A percentile compares a stretch with the other conserved stretches of the same genome.
Evolutionary conservation across 2,888 invertebrate species (phyloP).

Genomic region (Papilio elwesi): DNA sequence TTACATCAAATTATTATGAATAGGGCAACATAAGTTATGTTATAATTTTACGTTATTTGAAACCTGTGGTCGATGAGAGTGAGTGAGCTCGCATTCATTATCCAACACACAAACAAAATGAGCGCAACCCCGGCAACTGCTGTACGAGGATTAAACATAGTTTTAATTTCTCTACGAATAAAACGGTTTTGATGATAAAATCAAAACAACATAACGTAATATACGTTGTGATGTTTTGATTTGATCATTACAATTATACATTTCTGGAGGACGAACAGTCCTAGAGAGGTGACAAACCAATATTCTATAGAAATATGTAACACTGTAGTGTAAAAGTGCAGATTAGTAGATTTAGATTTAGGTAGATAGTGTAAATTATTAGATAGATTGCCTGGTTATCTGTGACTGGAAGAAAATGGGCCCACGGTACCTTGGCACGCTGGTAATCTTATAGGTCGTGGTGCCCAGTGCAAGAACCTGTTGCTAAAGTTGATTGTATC

Average conservation of each 20-base stretch:
- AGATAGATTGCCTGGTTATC: no score
- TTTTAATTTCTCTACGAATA: not conserved
- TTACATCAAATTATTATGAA: not conserved
- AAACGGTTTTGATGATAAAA: no score
- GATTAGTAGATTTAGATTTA: no score
- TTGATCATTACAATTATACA: not conserved
- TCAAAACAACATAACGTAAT: no score
- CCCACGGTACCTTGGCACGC: no score
- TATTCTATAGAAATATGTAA: no score
- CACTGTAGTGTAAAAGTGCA: no score
- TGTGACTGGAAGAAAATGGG: no score
- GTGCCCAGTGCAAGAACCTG: no score
- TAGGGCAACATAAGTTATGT: not conserved
- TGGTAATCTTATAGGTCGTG: no score
- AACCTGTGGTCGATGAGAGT: constrained; percentile 16
- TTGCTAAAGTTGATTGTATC: no score
- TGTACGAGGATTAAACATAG: not conserved
- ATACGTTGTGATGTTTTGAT: not conserved
- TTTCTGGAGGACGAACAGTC: not conserved
- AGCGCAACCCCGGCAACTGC: not conserved
- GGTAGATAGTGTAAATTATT: no score
- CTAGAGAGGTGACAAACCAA: not conserved
- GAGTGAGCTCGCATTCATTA: constrained; percentile 18
- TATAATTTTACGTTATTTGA: not conserved
- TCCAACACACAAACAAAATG: not conserved